Evolutionary conservation across 2,888 invertebrate species (phyloP).

Genomic region (Dicycla oo): DNA sequence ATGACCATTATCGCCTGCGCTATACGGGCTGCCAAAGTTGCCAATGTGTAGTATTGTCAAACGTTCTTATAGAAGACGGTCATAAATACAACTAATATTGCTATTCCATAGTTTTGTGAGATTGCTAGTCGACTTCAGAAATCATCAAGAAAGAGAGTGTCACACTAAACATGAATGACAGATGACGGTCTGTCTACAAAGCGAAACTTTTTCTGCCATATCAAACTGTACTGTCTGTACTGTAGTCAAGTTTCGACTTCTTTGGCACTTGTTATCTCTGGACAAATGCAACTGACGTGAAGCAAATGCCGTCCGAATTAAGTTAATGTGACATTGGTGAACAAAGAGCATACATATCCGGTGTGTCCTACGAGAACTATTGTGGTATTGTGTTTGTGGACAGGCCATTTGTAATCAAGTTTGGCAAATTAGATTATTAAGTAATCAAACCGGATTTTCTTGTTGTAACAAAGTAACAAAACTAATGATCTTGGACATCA

Average conservation of each 20-base stretch:
- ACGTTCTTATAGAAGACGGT: no score
- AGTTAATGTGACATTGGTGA: conserved; percentile 69
- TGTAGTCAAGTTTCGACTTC: conserved; percentile 4
- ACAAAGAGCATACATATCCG: conserved; percentile 74
- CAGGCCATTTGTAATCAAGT: conserved; percentile 75
- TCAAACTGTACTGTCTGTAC: not conserved
- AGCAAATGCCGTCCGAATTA: conserved; percentile 64
- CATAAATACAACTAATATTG: no score
- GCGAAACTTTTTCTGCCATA: no score
- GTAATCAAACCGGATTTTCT: conserved; percentile 65
- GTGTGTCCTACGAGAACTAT: conserved; percentile 72
- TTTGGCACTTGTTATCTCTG: conserved; percentile 15
- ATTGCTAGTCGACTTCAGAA: no score
- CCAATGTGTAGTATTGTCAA: no score
- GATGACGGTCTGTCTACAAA: no score
- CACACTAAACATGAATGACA: no score
- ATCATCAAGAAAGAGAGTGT: no score
- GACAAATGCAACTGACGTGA: conserved; percentile 57
- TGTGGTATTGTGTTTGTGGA: conserved; percentile 75
- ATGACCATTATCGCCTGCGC: no score
- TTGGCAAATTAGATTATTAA: conserved; percentile 75
- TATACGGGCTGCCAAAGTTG: no score
- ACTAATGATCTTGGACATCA: conserved; percentile 55
- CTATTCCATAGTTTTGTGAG: no score
- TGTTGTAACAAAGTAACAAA: conserved; percentile 47